Conservation (phyloP, 2,888 invertebrate species). For the Tribolium freemani region DNA sequence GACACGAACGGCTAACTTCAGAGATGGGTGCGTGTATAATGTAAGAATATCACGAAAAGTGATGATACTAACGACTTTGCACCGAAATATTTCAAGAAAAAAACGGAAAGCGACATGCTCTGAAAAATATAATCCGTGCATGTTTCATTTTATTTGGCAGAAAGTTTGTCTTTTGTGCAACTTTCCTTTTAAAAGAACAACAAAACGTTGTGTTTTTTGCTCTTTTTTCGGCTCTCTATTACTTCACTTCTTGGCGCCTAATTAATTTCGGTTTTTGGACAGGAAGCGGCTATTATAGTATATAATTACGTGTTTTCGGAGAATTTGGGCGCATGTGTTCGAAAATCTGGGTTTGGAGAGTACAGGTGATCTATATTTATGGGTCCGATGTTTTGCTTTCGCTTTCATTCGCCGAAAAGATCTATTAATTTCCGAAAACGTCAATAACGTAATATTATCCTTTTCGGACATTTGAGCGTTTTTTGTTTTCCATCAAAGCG, state of each 20-base stretch:
- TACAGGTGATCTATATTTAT: conserved; percentile 42
- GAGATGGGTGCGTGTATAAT: not conserved
- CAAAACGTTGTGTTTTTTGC: conserved; percentile 2
- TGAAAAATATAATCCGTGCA: conserved; percentile 8
- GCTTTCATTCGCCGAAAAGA: conserved; percentile 37
- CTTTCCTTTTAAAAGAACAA: conserved; percentile 23
- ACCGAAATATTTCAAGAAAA: not conserved
- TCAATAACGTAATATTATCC: conserved; percentile 46
- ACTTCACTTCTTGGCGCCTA: conserved; percentile 16
- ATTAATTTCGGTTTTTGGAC: conserved; percentile 28
- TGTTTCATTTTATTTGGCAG: conserved; percentile 15
- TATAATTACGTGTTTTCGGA: conserved; percentile 17
- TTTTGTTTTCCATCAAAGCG: conserved; percentile 21
- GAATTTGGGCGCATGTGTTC: conserved; percentile 22
- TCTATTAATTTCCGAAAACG: conserved; percentile 44
- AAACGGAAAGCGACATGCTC: conserved; percentile 12
- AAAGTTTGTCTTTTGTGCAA: conserved; percentile 23
- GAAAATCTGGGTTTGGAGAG: conserved; percentile 19
- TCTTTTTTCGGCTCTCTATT: conserved; percentile 3
- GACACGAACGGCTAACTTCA: conserved; percentile 1
- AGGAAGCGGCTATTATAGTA: conserved; percentile 16
- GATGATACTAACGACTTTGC: not conserved
- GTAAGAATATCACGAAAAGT: conserved; percentile 3
- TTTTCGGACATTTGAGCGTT: conserved; percentile 32
- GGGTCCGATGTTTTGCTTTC: conserved; percentile 31